These are phyloP conservation scores for Crenichthys baileyi DNA, from an alignment of 2,797 vertebrate species.

Conservation along the genomic window DNA sequence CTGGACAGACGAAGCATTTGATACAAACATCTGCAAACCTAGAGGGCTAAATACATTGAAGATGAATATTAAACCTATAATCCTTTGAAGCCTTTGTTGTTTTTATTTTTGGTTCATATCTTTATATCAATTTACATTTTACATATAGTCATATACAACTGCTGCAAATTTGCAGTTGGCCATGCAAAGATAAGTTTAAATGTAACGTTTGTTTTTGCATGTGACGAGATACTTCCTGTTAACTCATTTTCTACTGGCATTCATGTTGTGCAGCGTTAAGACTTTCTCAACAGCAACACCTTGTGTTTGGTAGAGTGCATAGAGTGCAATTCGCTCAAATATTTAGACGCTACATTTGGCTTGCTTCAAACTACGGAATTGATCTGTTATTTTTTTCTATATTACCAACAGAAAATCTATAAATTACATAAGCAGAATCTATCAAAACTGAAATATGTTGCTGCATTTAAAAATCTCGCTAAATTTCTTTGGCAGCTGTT, in stretches of 20 bases:
- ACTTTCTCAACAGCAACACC: neutral
- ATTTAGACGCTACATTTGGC: neutral
- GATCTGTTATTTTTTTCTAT: neutral
- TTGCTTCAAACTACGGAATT: neutral
- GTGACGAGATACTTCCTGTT: neutral
- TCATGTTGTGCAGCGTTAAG: neutral
- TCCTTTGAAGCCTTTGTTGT: neutral
- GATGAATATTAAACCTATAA: neutral
- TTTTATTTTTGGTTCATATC: neutral
- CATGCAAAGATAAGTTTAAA: neutral
- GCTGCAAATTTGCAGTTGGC: neutral
- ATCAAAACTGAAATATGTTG: neutral
- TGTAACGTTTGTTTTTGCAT: neutral
- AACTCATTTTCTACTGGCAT: neutral
- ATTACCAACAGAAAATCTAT: neutral
- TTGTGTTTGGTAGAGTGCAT: neutral
- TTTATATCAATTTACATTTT: no score
- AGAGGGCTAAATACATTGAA: slow-evolving; percentile 13
- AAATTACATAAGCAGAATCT: neutral
- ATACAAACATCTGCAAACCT: slow-evolving; percentile 35
- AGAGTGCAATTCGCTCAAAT: neutral
- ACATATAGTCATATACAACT: no score
- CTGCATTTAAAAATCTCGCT: no score
- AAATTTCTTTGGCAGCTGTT: neutral
- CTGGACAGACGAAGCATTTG: slow-evolving; percentile 49